phyloP scores from a whole-genome alignment of 2,113 vertebrate species.

The Scopus umbretta region DNA sequence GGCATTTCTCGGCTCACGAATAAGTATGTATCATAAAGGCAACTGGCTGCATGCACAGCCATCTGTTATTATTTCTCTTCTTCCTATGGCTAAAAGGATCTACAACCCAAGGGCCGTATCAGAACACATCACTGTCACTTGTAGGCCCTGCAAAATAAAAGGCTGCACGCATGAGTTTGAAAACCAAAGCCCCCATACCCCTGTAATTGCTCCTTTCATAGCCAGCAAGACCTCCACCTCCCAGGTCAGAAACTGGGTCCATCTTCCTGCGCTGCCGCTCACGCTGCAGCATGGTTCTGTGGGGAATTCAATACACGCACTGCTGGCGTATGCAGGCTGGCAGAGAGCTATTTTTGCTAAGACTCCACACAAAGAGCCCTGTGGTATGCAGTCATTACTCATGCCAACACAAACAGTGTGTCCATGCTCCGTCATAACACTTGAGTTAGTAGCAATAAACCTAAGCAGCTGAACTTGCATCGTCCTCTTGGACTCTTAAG shows the following conservation, averaged over 20 bases:
- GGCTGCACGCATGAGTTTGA: rapidly evolving
- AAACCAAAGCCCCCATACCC: background rate
- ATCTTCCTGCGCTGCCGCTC: background rate
- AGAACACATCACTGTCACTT: background rate
- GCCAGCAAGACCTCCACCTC: background rate
- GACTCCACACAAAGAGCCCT: slow-evolving; percentile 26
- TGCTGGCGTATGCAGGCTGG: rapidly evolving
- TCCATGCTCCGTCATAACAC: background rate
- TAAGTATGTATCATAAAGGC: background rate
- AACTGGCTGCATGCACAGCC: background rate
- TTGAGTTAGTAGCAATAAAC: slow-evolving; percentile 22
- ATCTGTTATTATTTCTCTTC: slow-evolving; percentile 6
- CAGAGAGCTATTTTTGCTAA: slow-evolving; percentile 33
- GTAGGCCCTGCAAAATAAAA: background rate
- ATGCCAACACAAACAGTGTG: slow-evolving; percentile 22
- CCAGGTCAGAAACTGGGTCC: background rate
- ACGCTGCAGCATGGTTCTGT: background rate
- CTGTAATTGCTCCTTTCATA: background rate
- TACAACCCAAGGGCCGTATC: background rate
- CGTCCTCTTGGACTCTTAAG: background rate
- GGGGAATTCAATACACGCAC: background rate
- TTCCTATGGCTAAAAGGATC: background rate
- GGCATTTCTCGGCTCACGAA: slow-evolving; percentile 6
- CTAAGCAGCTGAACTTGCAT: slow-evolving; percentile 23
- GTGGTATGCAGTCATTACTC: background rate